These are phyloP conservation scores for cattle (Bos taurus) DNA, from an alignment of 2,113 vertebrate species.

Conservation along the genomic window ARS-UCD2.0 NC_037339.1:85532001-85532500, in stretches of 20 bases:
- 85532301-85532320: too few relatives aligned
- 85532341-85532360: background rate
- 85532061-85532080: background rate
- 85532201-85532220: background rate
- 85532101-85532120: background rate
- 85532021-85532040: accelerated
- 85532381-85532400: accelerated
- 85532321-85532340: background rate
- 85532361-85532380: accelerated
- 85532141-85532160: background rate
- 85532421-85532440: background rate
- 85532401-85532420: background rate
- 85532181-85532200: accelerated
- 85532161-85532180: background rate
- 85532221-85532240: background rate
- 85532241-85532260: background rate
- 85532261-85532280: accelerated
- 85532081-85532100: background rate
- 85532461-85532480: background rate
- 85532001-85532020: background rate
- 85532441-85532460: background rate
- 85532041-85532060: background rate
- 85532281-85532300: background rate
- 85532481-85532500: background rate
- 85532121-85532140: background rate